Conservation (phyloP, 2,888 invertebrate species). For the Monoplex corrugatus region DNA sequence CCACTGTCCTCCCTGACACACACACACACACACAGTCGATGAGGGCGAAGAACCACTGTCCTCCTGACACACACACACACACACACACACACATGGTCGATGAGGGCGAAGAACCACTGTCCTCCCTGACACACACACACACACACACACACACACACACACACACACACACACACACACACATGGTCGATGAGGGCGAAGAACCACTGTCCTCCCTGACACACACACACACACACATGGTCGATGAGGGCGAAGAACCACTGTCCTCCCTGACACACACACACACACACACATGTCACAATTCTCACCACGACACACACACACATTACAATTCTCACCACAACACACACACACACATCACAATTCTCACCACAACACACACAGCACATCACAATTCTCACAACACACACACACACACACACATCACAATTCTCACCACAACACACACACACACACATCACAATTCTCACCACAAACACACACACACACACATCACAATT, state of each 20-base stretch:
- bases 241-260: too few relatives aligned
- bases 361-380: background rate
- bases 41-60: background rate
- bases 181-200: background rate
- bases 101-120: too few relatives aligned
- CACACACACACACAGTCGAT: background rate
- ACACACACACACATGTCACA: too few relatives aligned
- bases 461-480: background rate
- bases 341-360: background rate
- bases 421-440: background rate
- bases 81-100: constrained; percentile 14
- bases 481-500: background rate
- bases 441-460: background rate
- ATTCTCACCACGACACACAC: background rate
- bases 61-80: constrained; percentile 23
- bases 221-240: background rate
- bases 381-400: background rate
- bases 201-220: too few relatives aligned
- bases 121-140: background rate
- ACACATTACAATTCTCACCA: too few relatives aligned
- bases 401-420: background rate
- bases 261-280: too few relatives aligned
- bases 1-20: constrained; percentile 78
- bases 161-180: background rate
- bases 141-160: background rate